These are phyloP conservation scores for Diplodus puntazzo DNA, from an alignment of 2,797 vertebrate species.

Conservation along the genomic window DNA sequence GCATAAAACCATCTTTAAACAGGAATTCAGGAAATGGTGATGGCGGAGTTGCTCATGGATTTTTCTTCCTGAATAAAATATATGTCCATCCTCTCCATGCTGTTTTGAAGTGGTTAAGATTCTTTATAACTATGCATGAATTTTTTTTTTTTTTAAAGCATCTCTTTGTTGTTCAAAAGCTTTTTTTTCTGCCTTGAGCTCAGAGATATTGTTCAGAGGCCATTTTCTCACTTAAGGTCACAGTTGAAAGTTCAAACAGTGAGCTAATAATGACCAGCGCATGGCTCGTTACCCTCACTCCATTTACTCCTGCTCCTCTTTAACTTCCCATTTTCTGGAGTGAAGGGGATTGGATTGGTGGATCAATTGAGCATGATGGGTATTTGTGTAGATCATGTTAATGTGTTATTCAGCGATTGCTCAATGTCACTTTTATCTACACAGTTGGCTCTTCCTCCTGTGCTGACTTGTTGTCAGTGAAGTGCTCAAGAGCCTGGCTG, in stretches of 20 bases:
- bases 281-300: conserved; percentile 38
- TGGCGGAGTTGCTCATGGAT: background rate
- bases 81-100: background rate
- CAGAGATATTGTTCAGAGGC: conserved; percentile 17
- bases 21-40: background rate
- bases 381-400: conserved; percentile 32
- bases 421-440: conserved; percentile 31
- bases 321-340: conserved; percentile 16
- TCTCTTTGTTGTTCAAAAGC: conserved; percentile 34
- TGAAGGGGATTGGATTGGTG: background rate
- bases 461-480: background rate
- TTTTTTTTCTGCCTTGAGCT: conserved; percentile 7
- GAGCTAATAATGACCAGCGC: conserved; percentile 36
- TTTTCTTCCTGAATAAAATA: background rate
- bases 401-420: conserved; percentile 16
- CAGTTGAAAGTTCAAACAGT: conserved; percentile 69
- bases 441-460: background rate
- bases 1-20: background rate
- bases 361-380: conserved; percentile 29
- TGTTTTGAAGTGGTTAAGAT: conserved; percentile 10
- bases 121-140: background rate
- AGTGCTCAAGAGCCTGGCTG: conserved; percentile 3
- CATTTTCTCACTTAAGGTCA: conserved; percentile 37
- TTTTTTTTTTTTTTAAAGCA: conserved; percentile 27
- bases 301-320: conserved; percentile 11